Conservation (phyloP, 2,113 vertebrate genomes). For the Naja naja region DNA sequence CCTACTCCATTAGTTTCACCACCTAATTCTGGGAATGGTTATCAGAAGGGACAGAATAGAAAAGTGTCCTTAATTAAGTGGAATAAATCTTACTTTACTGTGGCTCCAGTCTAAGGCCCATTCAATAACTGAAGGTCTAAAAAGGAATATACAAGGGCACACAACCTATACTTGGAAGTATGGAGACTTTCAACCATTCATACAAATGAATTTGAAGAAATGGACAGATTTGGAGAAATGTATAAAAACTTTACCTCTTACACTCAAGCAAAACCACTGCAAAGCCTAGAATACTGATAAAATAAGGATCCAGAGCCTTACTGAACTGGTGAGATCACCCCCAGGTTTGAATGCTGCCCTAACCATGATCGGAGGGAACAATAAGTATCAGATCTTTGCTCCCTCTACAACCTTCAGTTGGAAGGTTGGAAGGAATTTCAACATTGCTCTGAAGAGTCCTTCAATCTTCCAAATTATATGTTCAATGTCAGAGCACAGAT, state of each 20-base stretch:
- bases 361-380: background rate
- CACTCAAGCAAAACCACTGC: background rate
- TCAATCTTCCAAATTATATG: background rate
- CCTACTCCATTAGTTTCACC: background rate
- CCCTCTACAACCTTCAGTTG: background rate
- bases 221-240: background rate
- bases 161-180: background rate
- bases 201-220: background rate
- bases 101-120: background rate
- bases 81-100: background rate
- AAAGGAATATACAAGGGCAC: background rate
- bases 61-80: background rate
- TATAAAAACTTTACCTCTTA: slow-evolving; percentile 20
- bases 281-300: background rate
- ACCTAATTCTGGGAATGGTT: background rate
- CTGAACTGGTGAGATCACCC: background rate
- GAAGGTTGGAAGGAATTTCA: no score
- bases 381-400: background rate
- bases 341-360: background rate
- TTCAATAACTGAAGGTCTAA: background rate
- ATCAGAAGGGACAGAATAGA: background rate
- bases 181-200: background rate
- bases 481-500: background rate
- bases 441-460: background rate
- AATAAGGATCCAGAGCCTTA: background rate